phyloP scores from a whole-genome alignment of 2,113 vertebrate species.

The Crotalus helleri region DNA sequence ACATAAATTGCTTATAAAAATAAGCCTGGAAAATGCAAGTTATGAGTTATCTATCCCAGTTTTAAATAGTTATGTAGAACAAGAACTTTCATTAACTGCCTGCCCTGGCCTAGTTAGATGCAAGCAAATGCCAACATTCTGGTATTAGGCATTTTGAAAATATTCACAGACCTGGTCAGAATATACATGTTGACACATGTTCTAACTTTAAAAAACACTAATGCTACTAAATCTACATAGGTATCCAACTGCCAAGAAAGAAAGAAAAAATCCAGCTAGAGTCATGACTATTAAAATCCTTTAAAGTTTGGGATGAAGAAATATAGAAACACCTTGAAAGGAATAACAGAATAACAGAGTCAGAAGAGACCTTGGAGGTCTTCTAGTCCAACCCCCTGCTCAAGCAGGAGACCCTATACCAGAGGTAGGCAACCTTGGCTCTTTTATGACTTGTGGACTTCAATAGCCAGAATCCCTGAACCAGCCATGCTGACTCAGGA shows the following conservation, averaged over 20 bases:
- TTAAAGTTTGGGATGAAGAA: background rate
- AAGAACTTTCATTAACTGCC: background rate
- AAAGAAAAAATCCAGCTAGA: background rate
- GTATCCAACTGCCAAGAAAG: background rate
- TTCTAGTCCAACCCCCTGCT: too few species aligned
- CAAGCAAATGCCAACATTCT: background rate
- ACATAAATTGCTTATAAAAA: background rate
- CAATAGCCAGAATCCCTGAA: too few species aligned
- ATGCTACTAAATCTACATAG: background rate
- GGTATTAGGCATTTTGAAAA: background rate
- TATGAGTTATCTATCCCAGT: background rate
- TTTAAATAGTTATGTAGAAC: background rate
- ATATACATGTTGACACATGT: background rate
- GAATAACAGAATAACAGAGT: too few species aligned
- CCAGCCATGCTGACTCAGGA: too few species aligned
- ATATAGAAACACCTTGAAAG: background rate
- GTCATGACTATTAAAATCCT: background rate
- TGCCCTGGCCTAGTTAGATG: background rate
- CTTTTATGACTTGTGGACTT: too few species aligned
- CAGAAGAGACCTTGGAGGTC: too few species aligned
- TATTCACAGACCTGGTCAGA: background rate
- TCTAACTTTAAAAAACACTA: background rate
- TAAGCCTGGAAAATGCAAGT: background rate
- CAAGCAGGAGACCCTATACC: too few species aligned
- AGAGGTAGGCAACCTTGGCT: too few species aligned